Evolutionary conservation across 1,140 invertebrate genomes (phyloP), one percentile per base, ranked within the genome.

Genomic region (Agrypnia vestita): DNA sequence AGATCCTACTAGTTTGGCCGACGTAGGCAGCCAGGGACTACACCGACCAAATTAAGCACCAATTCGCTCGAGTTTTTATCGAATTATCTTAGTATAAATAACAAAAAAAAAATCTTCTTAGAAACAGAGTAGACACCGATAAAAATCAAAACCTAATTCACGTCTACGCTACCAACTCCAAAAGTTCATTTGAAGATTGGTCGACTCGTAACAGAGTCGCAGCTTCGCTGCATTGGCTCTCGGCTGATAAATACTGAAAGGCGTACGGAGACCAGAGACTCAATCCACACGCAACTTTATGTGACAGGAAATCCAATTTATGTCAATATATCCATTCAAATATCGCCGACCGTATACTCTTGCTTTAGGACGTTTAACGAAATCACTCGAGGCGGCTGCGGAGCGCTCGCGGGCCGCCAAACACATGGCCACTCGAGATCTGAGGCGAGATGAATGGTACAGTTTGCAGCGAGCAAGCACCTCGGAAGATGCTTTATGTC

Each of bases 381-480:
- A 67, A 71, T 71, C 46, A 71, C 46, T 51, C 35, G 67, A 71
- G 47, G 67, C 67, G 11, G 67, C 46, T 17, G 25, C 25, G 25
- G 25, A 35, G 1, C 25, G 25, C 25, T 1, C 25, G 25, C 25
- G 6, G 25, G 25, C 25, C 25, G 25, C 25, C 17, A 46, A 71
- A 71, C 67, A 71, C 67, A 71, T 71, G 67, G 67, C 67, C 67
- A 49, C 67, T 51, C 67, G 44, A 71, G 67, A 51, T 51, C n/a
- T 49, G 17, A 49, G 17, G 47, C 21, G 44, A 21, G 67, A 71
- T 49, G 47, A 51, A 71, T 51, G 35, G 15, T 11, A 51, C 15
- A 15, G 17, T 71, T 71, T 49, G 6, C 1, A 35, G 25, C 25
- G 25, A 35, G 25, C 47, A 51, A 71, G 49, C 67, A 71, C 15